phyloP scores from a whole-genome alignment of 2,797 vertebrate species.

The Champsocephalus esox region DNA sequence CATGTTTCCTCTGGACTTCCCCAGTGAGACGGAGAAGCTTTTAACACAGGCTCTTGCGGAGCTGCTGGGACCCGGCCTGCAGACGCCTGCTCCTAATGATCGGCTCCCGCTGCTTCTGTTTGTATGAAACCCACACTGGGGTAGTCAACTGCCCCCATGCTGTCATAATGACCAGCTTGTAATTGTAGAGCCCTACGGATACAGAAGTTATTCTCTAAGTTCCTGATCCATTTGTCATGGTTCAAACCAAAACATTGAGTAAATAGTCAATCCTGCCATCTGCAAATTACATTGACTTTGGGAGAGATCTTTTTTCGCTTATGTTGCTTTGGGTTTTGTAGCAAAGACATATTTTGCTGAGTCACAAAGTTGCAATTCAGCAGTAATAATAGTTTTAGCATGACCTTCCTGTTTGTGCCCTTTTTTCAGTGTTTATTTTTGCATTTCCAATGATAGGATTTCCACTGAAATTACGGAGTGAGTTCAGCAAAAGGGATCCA shows the following conservation, averaged over 20 bases:
- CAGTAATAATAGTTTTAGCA: slow-evolving; percentile 53
- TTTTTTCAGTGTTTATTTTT: slow-evolving; percentile 32
- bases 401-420: slow-evolving; percentile 53
- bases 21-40: slow-evolving; percentile 64
- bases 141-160: slow-evolving; percentile 67
- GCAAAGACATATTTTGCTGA: slow-evolving; percentile 35
- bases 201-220: slow-evolving; percentile 52
- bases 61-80: slow-evolving; percentile 52
- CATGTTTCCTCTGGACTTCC: slow-evolving; percentile 71
- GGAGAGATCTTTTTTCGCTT: slow-evolving; percentile 12
- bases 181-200: slow-evolving; percentile 63
- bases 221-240: slow-evolving; percentile 49
- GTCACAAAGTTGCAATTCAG: slow-evolving; percentile 68
- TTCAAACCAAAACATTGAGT: slow-evolving; percentile 32
- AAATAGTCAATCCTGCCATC: slow-evolving; percentile 29
- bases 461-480: slow-evolving; percentile 47
- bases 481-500: slow-evolving; percentile 30
- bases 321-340: slow-evolving; percentile 31
- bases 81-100: slow-evolving; percentile 71
- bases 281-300: slow-evolving; percentile 29
- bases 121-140: slow-evolving; percentile 66
- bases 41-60: slow-evolving; percentile 56
- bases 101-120: slow-evolving; percentile 64
- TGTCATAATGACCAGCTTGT: slow-evolving; percentile 71
- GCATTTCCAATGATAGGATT: slow-evolving; percentile 53